Percentiles rank a stretch among this genome's conserved stretches.
Evolutionary conservation across 2,797 vertebrate species (phyloP).

Genomic region (Columba guinea): DNA sequence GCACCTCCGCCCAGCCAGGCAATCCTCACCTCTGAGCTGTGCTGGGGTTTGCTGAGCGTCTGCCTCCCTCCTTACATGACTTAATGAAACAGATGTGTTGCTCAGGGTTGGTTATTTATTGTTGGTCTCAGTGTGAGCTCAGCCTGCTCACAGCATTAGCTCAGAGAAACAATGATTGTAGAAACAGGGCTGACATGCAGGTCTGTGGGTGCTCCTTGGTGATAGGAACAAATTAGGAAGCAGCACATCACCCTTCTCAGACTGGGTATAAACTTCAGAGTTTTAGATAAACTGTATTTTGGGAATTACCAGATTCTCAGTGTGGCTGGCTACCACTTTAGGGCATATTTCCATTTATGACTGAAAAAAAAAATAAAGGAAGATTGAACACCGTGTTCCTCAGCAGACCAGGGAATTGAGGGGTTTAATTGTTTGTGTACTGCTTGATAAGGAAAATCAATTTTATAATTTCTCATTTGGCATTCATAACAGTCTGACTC

Average conservation of each 20-base stretch:
- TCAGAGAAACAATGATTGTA: fast-evolving
- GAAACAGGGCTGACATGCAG: background rate
- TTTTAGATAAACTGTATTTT: background rate
- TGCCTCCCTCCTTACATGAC: background rate
- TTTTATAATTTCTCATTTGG: slow-evolving; percentile 10
- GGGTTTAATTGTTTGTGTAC: background rate
- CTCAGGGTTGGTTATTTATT: background rate
- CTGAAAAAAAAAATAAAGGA: background rate
- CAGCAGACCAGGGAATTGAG: background rate
- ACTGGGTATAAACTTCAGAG: background rate
- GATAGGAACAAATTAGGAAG: background rate
- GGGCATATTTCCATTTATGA: background rate
- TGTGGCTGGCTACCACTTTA: background rate
- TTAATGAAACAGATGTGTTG: background rate
- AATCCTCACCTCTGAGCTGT: fast-evolving
- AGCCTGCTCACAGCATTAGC: background rate
- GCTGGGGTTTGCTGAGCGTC: background rate
- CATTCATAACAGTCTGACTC: background rate
- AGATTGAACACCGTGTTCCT: background rate
- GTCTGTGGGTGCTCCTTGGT: background rate
- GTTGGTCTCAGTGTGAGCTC: background rate
- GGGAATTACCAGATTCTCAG: background rate
- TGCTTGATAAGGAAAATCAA: background rate
- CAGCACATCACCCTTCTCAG: background rate
- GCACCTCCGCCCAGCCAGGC: background rate